A percentile compares a stretch with the other conserved stretches of the same genome.
Conservation (phyloP, 2,888 invertebrate genomes). For the Pediacus dermestoides region DNA sequence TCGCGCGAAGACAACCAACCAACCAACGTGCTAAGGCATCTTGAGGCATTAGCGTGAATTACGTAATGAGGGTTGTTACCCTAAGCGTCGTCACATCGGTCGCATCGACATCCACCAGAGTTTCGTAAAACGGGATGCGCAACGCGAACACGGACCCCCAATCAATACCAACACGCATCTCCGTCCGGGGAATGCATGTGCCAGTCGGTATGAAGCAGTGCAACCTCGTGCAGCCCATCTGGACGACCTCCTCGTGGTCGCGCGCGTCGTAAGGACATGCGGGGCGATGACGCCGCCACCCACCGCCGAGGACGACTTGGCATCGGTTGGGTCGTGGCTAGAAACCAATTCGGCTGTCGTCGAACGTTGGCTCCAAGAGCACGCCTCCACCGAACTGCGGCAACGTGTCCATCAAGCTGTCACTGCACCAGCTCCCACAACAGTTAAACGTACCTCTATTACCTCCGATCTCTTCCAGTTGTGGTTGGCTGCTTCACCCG, state of each 20-base stretch:
- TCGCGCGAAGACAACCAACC: not conserved
- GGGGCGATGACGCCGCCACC: slow-evolving; percentile 44
- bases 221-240: slow-evolving; percentile 22
- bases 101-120: too few relatives aligned
- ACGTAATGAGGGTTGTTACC: slow-evolving; percentile 37
- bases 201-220: slow-evolving; percentile 27
- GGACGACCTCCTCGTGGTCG: slow-evolving; percentile 41
- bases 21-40: not conserved
- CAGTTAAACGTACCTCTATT: slow-evolving; percentile 40
- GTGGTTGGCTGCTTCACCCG: slow-evolving; percentile 79
- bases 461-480: slow-evolving; percentile 74
- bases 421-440: slow-evolving; percentile 10
- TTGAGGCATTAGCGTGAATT: slow-evolving; percentile 26
- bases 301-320: slow-evolving; percentile 45
- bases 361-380: slow-evolving; percentile 74
- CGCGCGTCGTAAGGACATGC: slow-evolving; percentile 40
- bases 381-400: slow-evolving; percentile 59
- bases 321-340: slow-evolving; percentile 46
- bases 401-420: slow-evolving; percentile 41
- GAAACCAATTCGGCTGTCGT: slow-evolving; percentile 65
- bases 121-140: slow-evolving; percentile 7
- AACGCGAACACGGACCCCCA: slow-evolving; percentile 29
- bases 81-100: slow-evolving; percentile 21
- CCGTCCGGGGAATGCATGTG: slow-evolving; percentile 37
- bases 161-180: slow-evolving; percentile 47